phyloP scores from a whole-genome alignment of 2,888 invertebrate genomes.

The Andrena bucephala region DNA sequence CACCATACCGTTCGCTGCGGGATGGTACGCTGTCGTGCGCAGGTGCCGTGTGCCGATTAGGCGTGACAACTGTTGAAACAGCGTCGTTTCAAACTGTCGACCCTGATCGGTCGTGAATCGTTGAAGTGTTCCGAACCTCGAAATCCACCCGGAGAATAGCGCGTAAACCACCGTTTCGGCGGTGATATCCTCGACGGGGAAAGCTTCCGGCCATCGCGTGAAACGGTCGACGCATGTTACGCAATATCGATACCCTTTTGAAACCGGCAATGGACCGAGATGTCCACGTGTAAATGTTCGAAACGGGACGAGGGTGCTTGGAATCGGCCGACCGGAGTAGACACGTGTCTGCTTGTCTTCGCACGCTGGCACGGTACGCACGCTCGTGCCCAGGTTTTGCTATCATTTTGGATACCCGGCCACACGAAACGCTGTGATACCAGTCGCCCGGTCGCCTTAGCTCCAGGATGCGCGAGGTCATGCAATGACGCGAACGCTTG shows the following conservation, averaged over 20 bases:
- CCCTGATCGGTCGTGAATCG: constrained; percentile 2
- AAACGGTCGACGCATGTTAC: background rate
- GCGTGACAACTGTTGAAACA: background rate
- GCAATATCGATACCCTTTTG: background rate
- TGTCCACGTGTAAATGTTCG: background rate
- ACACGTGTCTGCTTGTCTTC: constrained; percentile 74
- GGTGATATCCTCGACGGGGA: background rate
- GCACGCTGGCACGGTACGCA: constrained; percentile 76
- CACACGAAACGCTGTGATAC: constrained; percentile 68
- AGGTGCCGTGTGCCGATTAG: constrained; percentile 28
- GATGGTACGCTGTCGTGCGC: background rate
- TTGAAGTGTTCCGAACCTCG: background rate
- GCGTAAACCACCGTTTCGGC: background rate
- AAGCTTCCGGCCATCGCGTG: background rate
- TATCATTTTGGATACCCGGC: constrained; percentile 69
- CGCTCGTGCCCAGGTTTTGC: constrained; percentile 68
- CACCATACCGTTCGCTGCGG: too few species aligned
- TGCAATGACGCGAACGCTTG: constrained; percentile 42
- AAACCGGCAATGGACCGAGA: background rate
- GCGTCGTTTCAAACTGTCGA: background rate
- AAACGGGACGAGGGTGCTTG: background rate
- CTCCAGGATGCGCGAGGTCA: constrained; percentile 56
- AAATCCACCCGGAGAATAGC: background rate
- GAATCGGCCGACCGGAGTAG: background rate
- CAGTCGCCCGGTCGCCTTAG: constrained; percentile 46